Evolutionary conservation across 2,888 invertebrate genomes (phyloP).

Genomic region (Limenitis camilla): DNA sequence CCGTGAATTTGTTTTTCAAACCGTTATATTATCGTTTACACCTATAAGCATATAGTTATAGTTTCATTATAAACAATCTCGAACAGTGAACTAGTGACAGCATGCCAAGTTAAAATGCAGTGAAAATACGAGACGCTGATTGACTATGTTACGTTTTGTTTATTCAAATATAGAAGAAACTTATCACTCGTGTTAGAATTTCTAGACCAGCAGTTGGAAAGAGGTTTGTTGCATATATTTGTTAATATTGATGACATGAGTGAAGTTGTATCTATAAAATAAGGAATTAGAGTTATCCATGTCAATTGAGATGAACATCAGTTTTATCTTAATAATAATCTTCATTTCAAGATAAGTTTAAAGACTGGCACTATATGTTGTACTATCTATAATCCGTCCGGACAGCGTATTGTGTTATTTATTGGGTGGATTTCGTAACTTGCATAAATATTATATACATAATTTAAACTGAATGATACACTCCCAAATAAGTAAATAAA

Average conservation of each 20-base stretch:
- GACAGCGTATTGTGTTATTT: no score
- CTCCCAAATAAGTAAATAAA: no score
- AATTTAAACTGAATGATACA: no score
- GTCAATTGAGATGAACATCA: not conserved
- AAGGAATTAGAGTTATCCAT: not conserved
- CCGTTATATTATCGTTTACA: conserved; percentile 33
- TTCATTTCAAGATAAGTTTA: not conserved
- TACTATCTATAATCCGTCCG: conserved; percentile 4
- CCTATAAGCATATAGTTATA: conserved; percentile 30
- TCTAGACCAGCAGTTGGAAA: conserved; percentile 19
- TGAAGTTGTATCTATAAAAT: not conserved
- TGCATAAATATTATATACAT: no score
- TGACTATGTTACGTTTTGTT: conserved; percentile 52
- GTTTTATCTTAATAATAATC: not conserved
- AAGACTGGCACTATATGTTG: conserved; percentile 3
- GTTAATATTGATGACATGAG: no score
- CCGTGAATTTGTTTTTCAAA: conserved; percentile 49
- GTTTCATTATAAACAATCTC: conserved; percentile 19
- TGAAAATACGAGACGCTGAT: conserved; percentile 48
- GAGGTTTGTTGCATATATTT: conserved; percentile 28
- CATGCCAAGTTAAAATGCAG: conserved; percentile 35
- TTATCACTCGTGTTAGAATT: conserved; percentile 26
- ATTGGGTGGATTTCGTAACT: no score
- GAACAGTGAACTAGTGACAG: conserved; percentile 40
- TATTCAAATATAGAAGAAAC: conserved; percentile 40